Evolutionary conservation across 2,797 vertebrate species (phyloP).

Genomic region (Furcifer pardalis): DNA sequence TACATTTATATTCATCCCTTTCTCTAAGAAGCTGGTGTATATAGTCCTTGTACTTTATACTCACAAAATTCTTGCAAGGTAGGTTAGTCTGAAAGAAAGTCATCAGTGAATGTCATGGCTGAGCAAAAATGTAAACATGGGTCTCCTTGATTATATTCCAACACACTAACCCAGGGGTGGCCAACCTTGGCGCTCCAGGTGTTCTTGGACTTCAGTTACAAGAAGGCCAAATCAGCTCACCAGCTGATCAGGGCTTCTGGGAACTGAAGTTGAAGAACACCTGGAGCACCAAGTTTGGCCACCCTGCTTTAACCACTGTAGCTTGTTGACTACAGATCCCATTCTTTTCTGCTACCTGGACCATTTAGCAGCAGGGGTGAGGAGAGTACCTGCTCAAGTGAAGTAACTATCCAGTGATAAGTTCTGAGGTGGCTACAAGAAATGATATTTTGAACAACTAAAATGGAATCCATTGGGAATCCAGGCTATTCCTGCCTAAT

Average conservation of each 20-base stretch:
- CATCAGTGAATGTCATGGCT: background rate
- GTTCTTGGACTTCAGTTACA: too few relatives aligned
- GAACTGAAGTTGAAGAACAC: too few relatives aligned
- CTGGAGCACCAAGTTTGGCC: too few relatives aligned
- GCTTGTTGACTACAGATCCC: background rate
- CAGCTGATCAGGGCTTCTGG: too few relatives aligned
- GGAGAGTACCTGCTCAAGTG: background rate
- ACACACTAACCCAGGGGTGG: too few relatives aligned
- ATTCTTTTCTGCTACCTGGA: background rate
- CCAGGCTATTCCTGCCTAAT: background rate
- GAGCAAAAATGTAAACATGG: background rate
- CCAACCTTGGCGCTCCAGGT: too few relatives aligned
- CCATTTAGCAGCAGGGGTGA: background rate
- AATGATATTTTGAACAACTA: background rate
- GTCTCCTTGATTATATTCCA: too few relatives aligned
- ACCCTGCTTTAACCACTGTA: background rate
- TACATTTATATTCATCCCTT: background rate
- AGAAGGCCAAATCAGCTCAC: too few relatives aligned
- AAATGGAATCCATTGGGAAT: background rate
- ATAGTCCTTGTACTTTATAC: background rate
- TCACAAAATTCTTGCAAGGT: background rate
- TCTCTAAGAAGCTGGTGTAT: background rate
- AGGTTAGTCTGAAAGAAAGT: background rate
- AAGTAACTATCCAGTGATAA: background rate
- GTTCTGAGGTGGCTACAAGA: background rate